Base-by-base conservation (phyloP, 2,797 vertebrate species). In the Ptychobarbus kaznakovi region DNA sequence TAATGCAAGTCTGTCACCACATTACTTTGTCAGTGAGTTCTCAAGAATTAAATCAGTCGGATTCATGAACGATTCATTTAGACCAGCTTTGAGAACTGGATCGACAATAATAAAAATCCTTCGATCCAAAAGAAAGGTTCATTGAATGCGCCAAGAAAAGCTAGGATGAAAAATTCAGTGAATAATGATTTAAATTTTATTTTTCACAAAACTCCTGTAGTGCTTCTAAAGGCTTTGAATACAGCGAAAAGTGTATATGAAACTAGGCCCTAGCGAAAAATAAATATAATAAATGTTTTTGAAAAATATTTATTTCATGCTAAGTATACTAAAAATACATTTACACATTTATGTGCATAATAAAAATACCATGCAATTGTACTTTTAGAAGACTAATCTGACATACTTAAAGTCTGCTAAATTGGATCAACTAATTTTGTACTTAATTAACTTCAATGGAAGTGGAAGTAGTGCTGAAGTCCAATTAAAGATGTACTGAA, bases 201-300 rank as follows among this genome's bases (percentile, higher is more conserved):
- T 74, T 28, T 28, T 51, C 16, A 75, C 28, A 51, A 35, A 18
- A 51, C 46, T 75, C 15, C 49, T 49, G 15, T 18, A 11, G 1
- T 42, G 69, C 61, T 74, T 80, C 84, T 76, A 53, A 86, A 74
- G 15, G 15, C 46, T 32, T 32, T 32, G 32, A 32, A 32, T 32
- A 32, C 32, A 32, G 32, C 32, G 0, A 32, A 32, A 32, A 32
- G 2, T 32, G 32, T 56, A 22, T 53, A 53, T 53, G 51, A 53
- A 16, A 65, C 13, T 65, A 18, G 63, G 25, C 20, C 8, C 9
- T 56, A 22, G 53, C 10, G 53, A 56, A 56, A 56, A 56, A n/a
- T n/a, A n/a, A 11, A 58, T 32, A 32, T 32, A 3, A 32, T 32
- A 32, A 32, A 32, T 32, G 32, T 32, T 32, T 32, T 32, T 32